phyloP scores from a whole-genome alignment of 2,113 vertebrate genomes.

The Malaclemys terrapin region DNA sequence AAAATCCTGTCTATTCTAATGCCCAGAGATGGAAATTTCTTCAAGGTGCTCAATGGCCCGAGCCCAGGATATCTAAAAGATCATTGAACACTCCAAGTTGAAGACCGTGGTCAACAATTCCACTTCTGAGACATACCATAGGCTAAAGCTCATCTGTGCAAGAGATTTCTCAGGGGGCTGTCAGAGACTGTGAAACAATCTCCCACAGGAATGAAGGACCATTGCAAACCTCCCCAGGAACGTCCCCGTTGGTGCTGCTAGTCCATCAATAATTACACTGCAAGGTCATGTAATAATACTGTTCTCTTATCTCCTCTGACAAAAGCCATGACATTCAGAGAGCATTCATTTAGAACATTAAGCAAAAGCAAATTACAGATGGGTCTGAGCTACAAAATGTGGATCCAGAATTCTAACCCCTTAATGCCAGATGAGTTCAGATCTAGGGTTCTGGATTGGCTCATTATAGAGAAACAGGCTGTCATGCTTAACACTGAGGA shows the following conservation, averaged over 20 bases:
- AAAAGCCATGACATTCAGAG: conserved; percentile 54
- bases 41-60: background rate
- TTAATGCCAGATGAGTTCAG: background rate
- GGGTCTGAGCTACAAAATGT: background rate
- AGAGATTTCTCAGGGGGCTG: background rate
- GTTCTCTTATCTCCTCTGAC: conserved; percentile 25
- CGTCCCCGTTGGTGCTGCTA: background rate
- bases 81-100: background rate
- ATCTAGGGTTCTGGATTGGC: background rate
- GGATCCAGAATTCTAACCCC: conserved; percentile 33
- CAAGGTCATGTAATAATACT: background rate
- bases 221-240: background rate
- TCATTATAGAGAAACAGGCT: background rate
- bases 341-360: background rate
- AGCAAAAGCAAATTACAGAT: conserved; percentile 22
- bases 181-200: background rate
- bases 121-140: no score
- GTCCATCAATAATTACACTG: background rate
- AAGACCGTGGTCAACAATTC: background rate
- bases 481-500: conserved; percentile 1
- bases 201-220: background rate
- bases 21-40: background rate
- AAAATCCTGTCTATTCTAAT: background rate
- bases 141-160: no score
- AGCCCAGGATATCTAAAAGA: background rate